Base-by-base conservation (phyloP, 1,140 invertebrate genomes). In the Bombus polaris region DNA sequence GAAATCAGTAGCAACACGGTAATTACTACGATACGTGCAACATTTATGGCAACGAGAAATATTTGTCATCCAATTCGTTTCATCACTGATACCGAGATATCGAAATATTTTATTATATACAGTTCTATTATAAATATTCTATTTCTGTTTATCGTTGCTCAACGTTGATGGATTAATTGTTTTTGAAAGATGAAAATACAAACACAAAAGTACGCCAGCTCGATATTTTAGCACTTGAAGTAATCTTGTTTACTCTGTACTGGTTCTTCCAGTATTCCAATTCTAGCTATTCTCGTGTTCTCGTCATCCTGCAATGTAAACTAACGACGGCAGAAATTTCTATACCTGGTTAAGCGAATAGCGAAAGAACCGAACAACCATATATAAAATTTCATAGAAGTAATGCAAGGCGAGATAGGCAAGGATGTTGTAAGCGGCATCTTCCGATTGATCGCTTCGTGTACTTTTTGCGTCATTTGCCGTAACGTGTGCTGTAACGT, bases 401-500 rank as follows among this genome's bases (percentile, higher is more conserved):
- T 10, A 8, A 73, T 10, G 71, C 8, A 6, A 22, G 39, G 9
- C 12, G 28, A 32, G 32, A 28, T n/a, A 32, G 59, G 32, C 32
- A 15, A 66, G 32, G 15, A 37, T 75, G 32, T 25, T 75, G 47
- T 35, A 75, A 57, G 44, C 32, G 32, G 32, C 73, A 57, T 57
- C 47, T 57, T 75, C 10, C 32, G 18, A 75, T 28, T 28, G 47
- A 75, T 57, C 47, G 28, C 9, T 18, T 22, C 44, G 44, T n/a
- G 2, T 75, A 37, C 42, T 42, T 37, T 62, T 28, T 22, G 57
- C 37, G 32, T 78, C 39, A 32, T 78, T 75, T 70, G 53, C 81
- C 77, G 53, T 72, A 68, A 77, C 22, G 3, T 4, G 18, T 81
- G 68, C 81, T 80, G 53, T 72, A 68, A 77, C 22, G 3, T 4